Evolutionary conservation across 1,140 invertebrate genomes (phyloP).

Genomic region (Leptinotarsa lineolata): DNA sequence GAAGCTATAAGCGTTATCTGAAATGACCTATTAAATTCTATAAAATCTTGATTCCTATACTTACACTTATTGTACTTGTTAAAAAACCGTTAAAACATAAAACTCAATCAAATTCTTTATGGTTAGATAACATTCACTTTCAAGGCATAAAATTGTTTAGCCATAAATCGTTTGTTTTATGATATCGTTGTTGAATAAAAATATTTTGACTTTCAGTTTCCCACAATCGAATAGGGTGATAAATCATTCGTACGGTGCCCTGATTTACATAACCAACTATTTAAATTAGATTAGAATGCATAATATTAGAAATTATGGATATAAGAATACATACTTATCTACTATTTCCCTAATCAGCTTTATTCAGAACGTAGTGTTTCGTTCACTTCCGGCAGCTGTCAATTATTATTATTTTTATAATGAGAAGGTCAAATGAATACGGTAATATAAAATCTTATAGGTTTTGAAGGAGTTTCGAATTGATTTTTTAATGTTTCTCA

Average conservation of each 20-base stretch:
- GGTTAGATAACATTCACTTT: constrained; percentile 2
- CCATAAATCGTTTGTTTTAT: constrained; percentile 3
- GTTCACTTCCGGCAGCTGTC: no score
- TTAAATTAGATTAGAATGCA: not conserved
- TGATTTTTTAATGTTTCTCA: no score
- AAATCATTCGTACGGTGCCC: not conserved
- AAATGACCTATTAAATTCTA: not conserved
- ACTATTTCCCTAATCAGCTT: no score
- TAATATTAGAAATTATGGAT: no score
- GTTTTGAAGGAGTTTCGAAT: no score
- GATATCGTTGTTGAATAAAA: not conserved
- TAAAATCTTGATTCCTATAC: not conserved
- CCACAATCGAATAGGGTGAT: not conserved
- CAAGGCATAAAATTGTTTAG: not conserved
- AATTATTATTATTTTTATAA: no score
- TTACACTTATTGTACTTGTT: not conserved
- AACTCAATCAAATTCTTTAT: constrained; percentile 1
- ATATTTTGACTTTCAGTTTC: not conserved
- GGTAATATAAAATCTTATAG: no score
- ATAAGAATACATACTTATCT: no score
- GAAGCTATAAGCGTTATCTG: constrained; percentile 1
- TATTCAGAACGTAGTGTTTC: no score
- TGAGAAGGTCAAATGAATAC: no score
- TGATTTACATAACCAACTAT: not conserved
- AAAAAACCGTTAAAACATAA: constrained; percentile 2